Base-by-base conservation (phyloP, 2,797 vertebrate species). In the Rhinichthys osculus region DNA sequence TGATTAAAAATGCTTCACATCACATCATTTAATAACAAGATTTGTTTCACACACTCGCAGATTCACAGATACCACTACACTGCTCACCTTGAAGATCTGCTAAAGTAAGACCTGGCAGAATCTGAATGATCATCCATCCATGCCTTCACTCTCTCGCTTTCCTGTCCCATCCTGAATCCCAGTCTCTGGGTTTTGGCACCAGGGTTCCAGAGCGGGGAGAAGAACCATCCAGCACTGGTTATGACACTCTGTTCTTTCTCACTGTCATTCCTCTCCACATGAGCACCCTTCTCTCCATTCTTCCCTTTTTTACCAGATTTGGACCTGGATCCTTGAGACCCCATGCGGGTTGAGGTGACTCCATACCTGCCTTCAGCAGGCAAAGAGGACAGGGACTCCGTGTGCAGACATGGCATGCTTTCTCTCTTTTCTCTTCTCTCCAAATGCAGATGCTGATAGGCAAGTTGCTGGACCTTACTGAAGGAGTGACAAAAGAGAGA, bases 101-200 rank as follows among this genome's bases (percentile, higher is more conserved):
- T 90, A 89, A 93, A 92, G 89, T 92, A 93, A 0, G 80, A 87
- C 72, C 91, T 88, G 0, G 92, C 92, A 4, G 91, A 93, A 85
- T 93, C 91, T 1, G 91, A 92, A 85, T 93, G 91, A 33, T 92
- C 91, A 27, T 92, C 93, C 88, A 93, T 71, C 91, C 93, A 92
- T 21, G 90, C 91, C 33, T 91, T 89, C 69, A 90, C 89, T 3
- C 83, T 83, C 4, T 90, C 77, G 42, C 86, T 86, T 2, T 73
- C 90, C 52, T 72, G 47, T 0, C 81, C 83, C 19, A 87, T 85
- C 64, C 78, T 88, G 72, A 93, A 92, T 66, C 72, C 89, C 52
- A 27, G 79, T 57, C 80, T 44, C 1, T 72, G 86, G 30, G 69
- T 74, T 72, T 79, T 90, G 35, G 85, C 79, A 8, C 89, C 86